A percentile compares a stretch with the other conserved stretches of the same genome.
These are phyloP conservation scores for Scomber scombrus DNA, from an alignment of 2,113 vertebrate genomes.

Conservation along the genomic window DNA sequence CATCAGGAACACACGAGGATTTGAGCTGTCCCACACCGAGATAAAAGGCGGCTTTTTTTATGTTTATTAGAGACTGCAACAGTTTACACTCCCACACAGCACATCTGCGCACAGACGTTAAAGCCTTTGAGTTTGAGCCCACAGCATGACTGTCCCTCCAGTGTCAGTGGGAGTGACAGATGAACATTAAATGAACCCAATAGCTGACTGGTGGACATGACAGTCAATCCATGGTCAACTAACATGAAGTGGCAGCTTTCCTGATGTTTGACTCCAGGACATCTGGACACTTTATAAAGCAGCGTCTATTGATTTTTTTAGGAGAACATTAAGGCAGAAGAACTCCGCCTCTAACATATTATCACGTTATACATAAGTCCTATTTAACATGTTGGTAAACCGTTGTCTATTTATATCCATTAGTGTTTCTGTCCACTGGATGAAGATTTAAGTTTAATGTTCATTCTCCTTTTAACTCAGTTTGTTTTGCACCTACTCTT, in stretches of 20 bases:
- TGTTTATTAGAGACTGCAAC: constrained; percentile 64
- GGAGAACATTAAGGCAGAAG: no score
- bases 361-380: no score
- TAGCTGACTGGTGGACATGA: neutral
- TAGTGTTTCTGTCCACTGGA: no score
- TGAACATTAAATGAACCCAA: neutral
- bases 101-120: constrained; percentile 39
- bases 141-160: neutral
- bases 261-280: neutral
- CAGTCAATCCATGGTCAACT: neutral
- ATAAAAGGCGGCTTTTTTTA: constrained; percentile 55
- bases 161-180: neutral
- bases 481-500: no score
- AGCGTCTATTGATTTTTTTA: no score
- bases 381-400: no score
- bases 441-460: no score
- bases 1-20: neutral
- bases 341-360: no score
- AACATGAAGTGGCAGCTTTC: neutral
- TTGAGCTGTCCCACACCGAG: constrained; percentile 19
- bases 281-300: neutral
- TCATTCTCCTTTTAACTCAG: no score
- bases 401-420: neutral
- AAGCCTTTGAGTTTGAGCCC: constrained; percentile 3
- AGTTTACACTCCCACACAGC: constrained; percentile 44